Conservation (phyloP, 2,113 vertebrate genomes). For the Boulengeromyrus knoepffleri region DNA sequence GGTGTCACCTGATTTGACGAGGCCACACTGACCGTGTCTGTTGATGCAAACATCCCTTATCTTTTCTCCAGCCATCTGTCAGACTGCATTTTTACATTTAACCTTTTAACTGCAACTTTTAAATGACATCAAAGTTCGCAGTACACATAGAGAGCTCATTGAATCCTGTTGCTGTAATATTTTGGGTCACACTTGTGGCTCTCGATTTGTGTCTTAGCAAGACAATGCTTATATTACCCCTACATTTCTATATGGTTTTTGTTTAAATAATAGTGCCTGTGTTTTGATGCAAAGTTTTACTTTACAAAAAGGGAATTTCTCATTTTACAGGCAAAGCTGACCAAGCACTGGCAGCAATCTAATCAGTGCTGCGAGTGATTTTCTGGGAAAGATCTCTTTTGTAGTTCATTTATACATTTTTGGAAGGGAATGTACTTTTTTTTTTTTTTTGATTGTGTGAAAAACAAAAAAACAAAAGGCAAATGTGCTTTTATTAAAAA, state of each 20-base stretch:
- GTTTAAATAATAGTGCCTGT: background rate
- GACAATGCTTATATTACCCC: background rate
- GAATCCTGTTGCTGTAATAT: background rate
- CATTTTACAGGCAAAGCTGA: conserved; percentile 31
- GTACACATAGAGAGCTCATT: background rate
- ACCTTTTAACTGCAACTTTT: background rate
- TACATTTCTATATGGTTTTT: background rate
- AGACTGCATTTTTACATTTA: background rate
- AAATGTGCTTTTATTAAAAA: conserved; percentile 7
- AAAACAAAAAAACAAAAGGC: background rate
- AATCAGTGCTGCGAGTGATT: conserved; percentile 37
- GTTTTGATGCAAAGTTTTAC: background rate
- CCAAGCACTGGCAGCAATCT: conserved; percentile 26
- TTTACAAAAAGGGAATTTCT: conserved; percentile 31
- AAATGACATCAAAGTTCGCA: background rate
- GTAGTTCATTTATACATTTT: conserved; percentile 20
- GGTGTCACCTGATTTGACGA: background rate
- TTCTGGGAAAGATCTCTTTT: conserved; percentile 33
- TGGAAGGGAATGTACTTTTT: background rate
- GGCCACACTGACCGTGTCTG: background rate
- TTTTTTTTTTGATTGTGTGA: background rate
- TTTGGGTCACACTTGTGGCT: background rate
- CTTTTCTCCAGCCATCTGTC: background rate
- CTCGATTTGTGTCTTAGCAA: background rate
- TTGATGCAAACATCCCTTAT: background rate